A percentile compares a stretch with the other conserved stretches of the same genome.
Evolutionary conservation across 1,140 invertebrate genomes (phyloP).

Genomic region (Carcinoscorpius rotundicauda): DNA sequence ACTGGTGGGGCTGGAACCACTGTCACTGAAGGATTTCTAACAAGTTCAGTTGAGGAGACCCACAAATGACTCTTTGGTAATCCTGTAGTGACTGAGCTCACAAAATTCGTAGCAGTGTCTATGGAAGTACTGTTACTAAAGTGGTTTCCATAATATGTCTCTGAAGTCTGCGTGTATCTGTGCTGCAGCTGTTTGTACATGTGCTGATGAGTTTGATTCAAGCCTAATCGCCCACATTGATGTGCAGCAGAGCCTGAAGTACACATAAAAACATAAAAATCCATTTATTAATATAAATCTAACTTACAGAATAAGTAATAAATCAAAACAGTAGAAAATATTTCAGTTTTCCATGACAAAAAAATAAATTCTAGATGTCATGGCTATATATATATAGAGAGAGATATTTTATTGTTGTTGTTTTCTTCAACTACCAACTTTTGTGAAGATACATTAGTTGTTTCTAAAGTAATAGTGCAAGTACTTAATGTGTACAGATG

Average conservation of each 20-base stretch:
- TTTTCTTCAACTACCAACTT: too few relatives aligned
- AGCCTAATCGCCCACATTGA: slow-evolving; percentile 33
- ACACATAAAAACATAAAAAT: too few relatives aligned
- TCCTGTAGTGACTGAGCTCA: slow-evolving; percentile 27
- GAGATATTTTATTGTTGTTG: too few relatives aligned
- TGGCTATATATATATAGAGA: too few relatives aligned
- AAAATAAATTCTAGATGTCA: too few relatives aligned
- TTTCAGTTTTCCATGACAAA: too few relatives aligned
- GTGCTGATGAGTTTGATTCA: slow-evolving; percentile 39
- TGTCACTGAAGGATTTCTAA: slow-evolving; percentile 9
- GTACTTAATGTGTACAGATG: too few relatives aligned
- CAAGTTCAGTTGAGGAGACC: slow-evolving; percentile 11
- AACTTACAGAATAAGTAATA: too few relatives aligned
- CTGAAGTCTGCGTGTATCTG: slow-evolving; percentile 27
- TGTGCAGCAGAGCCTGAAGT: not conserved
- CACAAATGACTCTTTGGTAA: slow-evolving; percentile 7
- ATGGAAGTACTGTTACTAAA: slow-evolving; percentile 5
- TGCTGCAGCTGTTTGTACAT: slow-evolving; percentile 24
- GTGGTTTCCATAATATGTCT: not conserved
- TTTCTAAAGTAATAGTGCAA: too few relatives aligned
- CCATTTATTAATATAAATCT: too few relatives aligned
- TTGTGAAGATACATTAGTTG: too few relatives aligned
- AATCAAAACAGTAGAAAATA: too few relatives aligned
- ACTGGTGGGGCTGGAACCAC: slow-evolving; percentile 11
- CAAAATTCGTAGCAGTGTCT: slow-evolving; percentile 34